These are phyloP conservation scores for Peromyscus nudipes DNA, from an alignment of 2,797 vertebrate species.

Conservation along the genomic window DNA sequence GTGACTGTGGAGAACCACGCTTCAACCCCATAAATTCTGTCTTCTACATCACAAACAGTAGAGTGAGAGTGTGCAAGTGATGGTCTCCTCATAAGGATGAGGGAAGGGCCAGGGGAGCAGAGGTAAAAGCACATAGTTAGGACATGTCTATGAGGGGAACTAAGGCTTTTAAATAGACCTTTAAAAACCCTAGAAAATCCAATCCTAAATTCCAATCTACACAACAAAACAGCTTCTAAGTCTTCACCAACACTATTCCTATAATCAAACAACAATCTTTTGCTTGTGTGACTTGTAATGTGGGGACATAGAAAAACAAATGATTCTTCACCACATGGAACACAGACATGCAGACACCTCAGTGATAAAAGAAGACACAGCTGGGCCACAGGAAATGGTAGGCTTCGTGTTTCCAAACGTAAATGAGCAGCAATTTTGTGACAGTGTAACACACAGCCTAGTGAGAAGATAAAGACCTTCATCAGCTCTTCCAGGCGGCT, in stretches of 20 bases:
- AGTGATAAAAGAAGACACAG: accelerated
- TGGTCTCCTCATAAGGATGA: not conserved
- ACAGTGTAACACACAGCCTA: not conserved
- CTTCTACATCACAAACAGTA: not conserved
- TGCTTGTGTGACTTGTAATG: not conserved
- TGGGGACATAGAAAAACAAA: not conserved
- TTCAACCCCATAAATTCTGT: not conserved
- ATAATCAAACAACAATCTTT: not conserved
- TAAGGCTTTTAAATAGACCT: not conserved
- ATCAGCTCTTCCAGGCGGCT: conserved; percentile 96
- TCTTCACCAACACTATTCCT: not conserved
- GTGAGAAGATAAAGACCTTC: conserved; percentile 89
- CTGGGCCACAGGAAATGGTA: not conserved
- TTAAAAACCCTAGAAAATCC: not conserved
- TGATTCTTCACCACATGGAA: not conserved
- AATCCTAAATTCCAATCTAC: not conserved
- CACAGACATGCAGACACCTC: not conserved
- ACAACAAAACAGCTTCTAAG: not conserved
- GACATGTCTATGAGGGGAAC: not conserved
- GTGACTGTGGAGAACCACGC: not conserved
- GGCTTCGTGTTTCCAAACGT: accelerated
- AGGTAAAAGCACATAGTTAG: not conserved
- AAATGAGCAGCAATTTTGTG: not conserved
- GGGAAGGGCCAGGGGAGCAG: not conserved
- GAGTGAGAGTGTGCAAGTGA: not conserved